Evolutionary conservation across 2,888 invertebrate genomes (phyloP).

Genomic region (Myopa testacea): DNA sequence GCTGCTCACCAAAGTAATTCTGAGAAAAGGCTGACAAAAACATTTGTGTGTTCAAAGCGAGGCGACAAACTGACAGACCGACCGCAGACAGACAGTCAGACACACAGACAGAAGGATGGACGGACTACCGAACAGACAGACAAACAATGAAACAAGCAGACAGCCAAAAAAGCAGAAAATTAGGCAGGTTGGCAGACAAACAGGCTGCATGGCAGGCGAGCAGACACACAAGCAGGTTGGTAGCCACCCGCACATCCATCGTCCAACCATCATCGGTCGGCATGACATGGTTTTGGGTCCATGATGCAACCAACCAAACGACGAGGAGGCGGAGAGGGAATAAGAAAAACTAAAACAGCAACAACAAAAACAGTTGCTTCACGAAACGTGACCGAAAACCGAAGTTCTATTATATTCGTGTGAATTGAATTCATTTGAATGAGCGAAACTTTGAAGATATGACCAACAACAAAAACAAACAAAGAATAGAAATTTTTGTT

Average conservation of each 20-base stretch:
- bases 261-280: neutral
- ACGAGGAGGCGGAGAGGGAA: neutral
- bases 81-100: neutral
- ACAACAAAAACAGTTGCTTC: neutral
- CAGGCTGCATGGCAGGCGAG: neutral
- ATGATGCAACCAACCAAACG: constrained; percentile 13
- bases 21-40: constrained; percentile 33
- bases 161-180: neutral
- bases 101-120: neutral
- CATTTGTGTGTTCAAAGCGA: constrained; percentile 32
- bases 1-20: constrained; percentile 25
- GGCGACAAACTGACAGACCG: neutral
- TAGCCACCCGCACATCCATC: too few species aligned
- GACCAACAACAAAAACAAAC: constrained; percentile 7
- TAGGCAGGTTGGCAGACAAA: neutral
- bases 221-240: neutral
- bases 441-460: neutral
- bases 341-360: neutral
- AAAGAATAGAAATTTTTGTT: constrained; percentile 15
- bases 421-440: constrained; percentile 33
- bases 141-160: neutral
- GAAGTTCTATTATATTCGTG: constrained; percentile 25
- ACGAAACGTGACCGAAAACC: constrained; percentile 42
- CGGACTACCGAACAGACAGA: neutral
- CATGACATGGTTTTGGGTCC: neutral